Evolutionary conservation across 2,113 vertebrate genomes (phyloP), one percentile per base, ranked within the genome.

Genomic region (Myrmecobius fasciatus): DNA sequence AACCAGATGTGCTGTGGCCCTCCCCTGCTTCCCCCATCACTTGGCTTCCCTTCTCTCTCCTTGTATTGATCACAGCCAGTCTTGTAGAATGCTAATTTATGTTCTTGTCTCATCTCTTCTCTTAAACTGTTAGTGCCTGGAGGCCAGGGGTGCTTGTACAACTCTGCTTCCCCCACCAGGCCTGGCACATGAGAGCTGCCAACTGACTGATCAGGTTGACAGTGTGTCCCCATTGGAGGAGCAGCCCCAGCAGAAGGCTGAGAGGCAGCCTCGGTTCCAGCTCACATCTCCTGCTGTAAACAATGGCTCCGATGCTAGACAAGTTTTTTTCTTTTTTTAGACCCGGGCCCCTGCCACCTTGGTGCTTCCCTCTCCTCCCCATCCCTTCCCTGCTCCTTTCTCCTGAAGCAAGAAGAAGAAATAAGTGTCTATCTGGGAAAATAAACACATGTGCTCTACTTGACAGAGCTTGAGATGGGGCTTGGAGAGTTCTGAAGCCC

Each of bases 371-470:
- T 28, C 26, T 28, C 92, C 60, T 49, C 8, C 54, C 60, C 36
- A 12, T n/a, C 56, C 54, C 7, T 8, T 25, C 22, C 91, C 89
- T 52, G 9, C 25, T 67, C 36, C 31, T 83, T 95, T 89, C 53
- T 91, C 92, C 92, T 91, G n/a, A 43, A 94, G 51, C 60, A 20
- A 75, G 14, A 26, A n/a, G 88, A 60, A 83, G 36, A 91, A 96
- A 56, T 28, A 91, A 93, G 10, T 0, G 8, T 36, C 48, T 46
- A 90, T 20, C 9, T 89, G 91, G 67, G 83, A 95, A 95, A 94
- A 96, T 92, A 95, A 95, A 93, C 54, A 83, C 25, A 52, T 5
- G 31, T 8, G 67, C 89, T 36, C 8, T 25, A 83, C 67, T 83
- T 7, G 67, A 83, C n/a, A 83, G n/a, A 43, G 67, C 89, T n/a